phyloP scores from a whole-genome alignment of 2,113 vertebrate genomes.

The Osmerus mordax region DNA sequence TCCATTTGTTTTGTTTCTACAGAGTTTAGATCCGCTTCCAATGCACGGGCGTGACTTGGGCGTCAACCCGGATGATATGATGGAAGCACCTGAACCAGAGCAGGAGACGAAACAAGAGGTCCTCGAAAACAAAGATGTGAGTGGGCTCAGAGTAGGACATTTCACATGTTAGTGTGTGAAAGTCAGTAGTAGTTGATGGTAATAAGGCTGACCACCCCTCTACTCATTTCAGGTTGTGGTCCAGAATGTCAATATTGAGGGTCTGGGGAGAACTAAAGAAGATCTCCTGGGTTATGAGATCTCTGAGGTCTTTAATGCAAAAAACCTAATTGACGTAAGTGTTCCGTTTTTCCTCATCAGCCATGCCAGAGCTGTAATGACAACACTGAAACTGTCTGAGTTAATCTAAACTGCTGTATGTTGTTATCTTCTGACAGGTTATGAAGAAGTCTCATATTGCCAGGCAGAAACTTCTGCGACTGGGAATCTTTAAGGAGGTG shows the following conservation, averaged over 20 bases:
- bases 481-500: conserved; percentile 92
- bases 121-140: conserved; percentile 93
- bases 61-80: conserved; percentile 77
- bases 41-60: conserved; percentile 82
- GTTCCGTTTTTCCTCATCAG: not conserved
- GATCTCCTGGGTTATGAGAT: conserved; percentile 93
- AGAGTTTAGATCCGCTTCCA: conserved; percentile 93
- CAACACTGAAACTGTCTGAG: too few relatives aligned
- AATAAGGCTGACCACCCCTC: not conserved
- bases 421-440: conserved; percentile 68
- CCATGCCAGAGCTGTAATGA: too few relatives aligned
- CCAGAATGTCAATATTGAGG: conserved; percentile 90
- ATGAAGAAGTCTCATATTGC: conserved; percentile 90
- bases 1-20: not conserved
- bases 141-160: not conserved
- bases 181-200: not conserved
- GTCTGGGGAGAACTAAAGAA: conserved; percentile 91
- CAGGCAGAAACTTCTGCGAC: conserved; percentile 84
- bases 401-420: not conserved
- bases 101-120: conserved; percentile 89
- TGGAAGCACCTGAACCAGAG: conserved; percentile 80
- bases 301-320: conserved; percentile 87
- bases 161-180: too few relatives aligned
- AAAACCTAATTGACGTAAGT: conserved; percentile 91
- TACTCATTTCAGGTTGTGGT: conserved; percentile 81